Base-by-base conservation (phyloP, 2,113 vertebrate species). In the Psettodes erumei region DNA sequence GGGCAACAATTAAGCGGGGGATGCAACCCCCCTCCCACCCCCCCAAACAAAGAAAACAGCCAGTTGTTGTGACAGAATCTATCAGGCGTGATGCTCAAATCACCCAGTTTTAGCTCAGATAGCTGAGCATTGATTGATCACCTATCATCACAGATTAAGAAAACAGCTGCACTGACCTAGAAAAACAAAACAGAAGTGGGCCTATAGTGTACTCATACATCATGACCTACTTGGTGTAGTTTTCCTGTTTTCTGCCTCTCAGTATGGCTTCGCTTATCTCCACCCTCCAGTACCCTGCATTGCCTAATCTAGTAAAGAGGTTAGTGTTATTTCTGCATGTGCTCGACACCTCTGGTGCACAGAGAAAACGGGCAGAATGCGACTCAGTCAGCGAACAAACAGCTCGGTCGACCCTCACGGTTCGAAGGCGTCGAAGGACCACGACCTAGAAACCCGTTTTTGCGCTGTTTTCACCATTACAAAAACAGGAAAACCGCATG, bases 401-500 rank as follows among this genome's bases (percentile, higher is more conserved):
- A 85, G 79, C 86, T 76, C 82, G 84, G 77, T 85, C 45, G 51
- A 86, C 79, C 89, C 82, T 75, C 33, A 86, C 69, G 30, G 28
- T 69, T 75, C 33, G 35, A 85, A 82, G 76, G 60, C 45, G 56
- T 81, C 43, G n/a, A 51, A 63, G 71, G 77, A 92, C 93, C 93
- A 82, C 93, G 92, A 94, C 93, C 94, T 94, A 94, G 86, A 95
- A 95, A 95, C 93, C 93, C 88, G 75, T 81, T 93, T 91, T 90
- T 88, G 59, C 65, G 84, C 62, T 45, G 45, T 82, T 86, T 82
- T 75, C 82, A 69, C 67, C 66, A 70, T 88, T 91, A 85, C 84
- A 55, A 90, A 93, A 94, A 95, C 94, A 95, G 93, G 93, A 95
- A 95, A 93, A 89, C 92, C 92, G 33, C 88, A 88, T 72, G 56